These are phyloP conservation scores for Acrobasis repandana DNA, from an alignment of 2,888 invertebrate genomes.

Conservation along the genomic window DNA sequence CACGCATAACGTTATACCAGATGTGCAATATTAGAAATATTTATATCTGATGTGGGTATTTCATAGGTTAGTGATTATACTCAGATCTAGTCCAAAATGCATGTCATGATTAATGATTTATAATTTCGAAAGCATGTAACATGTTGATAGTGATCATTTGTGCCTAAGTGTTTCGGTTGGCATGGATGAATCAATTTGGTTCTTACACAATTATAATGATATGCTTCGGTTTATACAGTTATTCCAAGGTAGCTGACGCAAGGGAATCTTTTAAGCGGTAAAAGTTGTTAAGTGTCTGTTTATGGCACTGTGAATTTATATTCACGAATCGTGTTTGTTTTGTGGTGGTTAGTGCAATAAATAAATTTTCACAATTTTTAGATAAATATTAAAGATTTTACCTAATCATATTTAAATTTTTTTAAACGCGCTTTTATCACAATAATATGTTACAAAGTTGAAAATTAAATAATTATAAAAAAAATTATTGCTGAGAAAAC, in stretches of 20 bases:
- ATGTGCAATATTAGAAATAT: too few species aligned
- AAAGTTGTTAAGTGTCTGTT: not conserved
- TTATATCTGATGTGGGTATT: not conserved
- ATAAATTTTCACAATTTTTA: too few species aligned
- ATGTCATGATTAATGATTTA: constrained; percentile 6
- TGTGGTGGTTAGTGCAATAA: too few species aligned
- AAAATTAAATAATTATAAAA: too few species aligned
- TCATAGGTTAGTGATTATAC: not conserved
- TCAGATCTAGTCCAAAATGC: not conserved
- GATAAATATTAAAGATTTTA: too few species aligned
- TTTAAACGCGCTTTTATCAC: too few species aligned
- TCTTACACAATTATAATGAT: constrained; percentile 12
- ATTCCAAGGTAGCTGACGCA: not conserved
- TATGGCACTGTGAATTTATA: not conserved
- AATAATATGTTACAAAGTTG: too few species aligned
- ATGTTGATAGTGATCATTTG: not conserved
- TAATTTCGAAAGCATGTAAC: not conserved
- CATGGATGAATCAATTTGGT: constrained; percentile 7
- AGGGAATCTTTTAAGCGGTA: not conserved
- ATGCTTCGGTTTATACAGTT: constrained; percentile 8
- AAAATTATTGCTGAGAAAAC: too few species aligned
- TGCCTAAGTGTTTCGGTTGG: not conserved
- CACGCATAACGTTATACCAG: too few species aligned
- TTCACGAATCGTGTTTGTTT: too few species aligned
- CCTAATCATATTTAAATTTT: too few species aligned